phyloP scores from a whole-genome alignment of 1,140 invertebrate species.

The Potamilus streckersoni region DNA sequence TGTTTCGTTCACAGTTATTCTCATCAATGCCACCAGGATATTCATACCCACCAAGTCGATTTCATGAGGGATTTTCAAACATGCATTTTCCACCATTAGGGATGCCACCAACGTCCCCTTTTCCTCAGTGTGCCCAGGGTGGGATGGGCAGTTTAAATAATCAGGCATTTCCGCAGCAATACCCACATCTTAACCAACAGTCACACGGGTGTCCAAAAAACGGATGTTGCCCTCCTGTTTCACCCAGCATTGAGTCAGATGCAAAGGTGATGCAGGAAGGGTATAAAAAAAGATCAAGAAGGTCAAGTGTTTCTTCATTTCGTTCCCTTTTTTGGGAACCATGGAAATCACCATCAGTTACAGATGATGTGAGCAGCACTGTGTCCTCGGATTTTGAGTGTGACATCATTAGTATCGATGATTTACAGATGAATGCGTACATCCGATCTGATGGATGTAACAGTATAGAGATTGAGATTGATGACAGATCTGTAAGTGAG shows the following conservation, averaged over 20 bases:
- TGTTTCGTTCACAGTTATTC: constrained; percentile 39
- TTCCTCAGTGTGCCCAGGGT: constrained; percentile 33
- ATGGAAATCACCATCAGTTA: constrained; percentile 18
- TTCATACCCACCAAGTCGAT: constrained; percentile 35
- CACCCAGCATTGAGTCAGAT: constrained; percentile 42
- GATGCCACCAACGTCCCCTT: constrained; percentile 32
- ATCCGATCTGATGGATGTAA: constrained; percentile 57
- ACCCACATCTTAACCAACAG: constrained; percentile 34
- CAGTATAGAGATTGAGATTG: constrained; percentile 57
- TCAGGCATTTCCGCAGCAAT: constrained; percentile 30
- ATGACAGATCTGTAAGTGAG: constrained; percentile 33
- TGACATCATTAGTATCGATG: constrained; percentile 58
- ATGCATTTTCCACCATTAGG: constrained; percentile 27
- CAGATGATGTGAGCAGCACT: constrained; percentile 25
- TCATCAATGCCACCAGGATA: constrained; percentile 40
- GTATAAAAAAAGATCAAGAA: constrained; percentile 23
- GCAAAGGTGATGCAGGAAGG: constrained; percentile 48
- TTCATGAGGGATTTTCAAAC: constrained; percentile 27
- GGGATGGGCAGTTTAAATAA: constrained; percentile 27
- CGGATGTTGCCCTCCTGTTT: constrained; percentile 49
- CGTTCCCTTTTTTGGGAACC: constrained; percentile 5
- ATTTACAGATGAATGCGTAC: constrained; percentile 55
- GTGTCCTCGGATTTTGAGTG: constrained; percentile 48
- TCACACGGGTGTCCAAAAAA: constrained; percentile 49
- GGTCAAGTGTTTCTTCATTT: too few relatives aligned